Percentiles rank a stretch among this genome's conserved stretches.
phyloP scores from a whole-genome alignment of 2,888 invertebrate species.

The Oscheius sp. region DNA sequence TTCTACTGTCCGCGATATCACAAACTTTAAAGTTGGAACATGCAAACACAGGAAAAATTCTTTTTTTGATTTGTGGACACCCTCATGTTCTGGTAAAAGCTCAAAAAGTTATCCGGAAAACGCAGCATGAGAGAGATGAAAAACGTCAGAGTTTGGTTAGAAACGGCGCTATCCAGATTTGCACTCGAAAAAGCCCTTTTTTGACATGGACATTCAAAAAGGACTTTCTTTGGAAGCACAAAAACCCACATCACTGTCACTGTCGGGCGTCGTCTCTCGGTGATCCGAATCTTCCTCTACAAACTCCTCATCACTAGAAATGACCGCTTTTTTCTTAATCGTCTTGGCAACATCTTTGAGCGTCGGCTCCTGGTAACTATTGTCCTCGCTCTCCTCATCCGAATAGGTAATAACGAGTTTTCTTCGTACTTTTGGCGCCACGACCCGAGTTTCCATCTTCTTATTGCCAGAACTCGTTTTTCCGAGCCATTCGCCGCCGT shows the following conservation, averaged over 20 bases:
- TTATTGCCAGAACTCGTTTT: background rate
- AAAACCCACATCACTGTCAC: constrained; percentile 48
- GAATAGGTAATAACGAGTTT: constrained; percentile 24
- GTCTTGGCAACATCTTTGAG: constrained; percentile 31
- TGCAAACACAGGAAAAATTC: too few relatives aligned
- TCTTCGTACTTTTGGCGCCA: constrained; percentile 19
- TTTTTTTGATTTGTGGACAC: too few relatives aligned
- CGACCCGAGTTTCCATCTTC: constrained; percentile 23
- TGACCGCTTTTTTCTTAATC: constrained; percentile 38
- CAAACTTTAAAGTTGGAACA: too few relatives aligned
- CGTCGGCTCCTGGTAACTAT: constrained; percentile 27
- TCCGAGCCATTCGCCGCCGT: constrained; percentile 39
- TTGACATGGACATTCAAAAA: too few relatives aligned
- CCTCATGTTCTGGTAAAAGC: too few relatives aligned
- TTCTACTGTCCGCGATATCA: too few relatives aligned
- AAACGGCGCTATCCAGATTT: too few relatives aligned
- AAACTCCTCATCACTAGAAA: constrained; percentile 46
- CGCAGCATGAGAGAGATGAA: too few relatives aligned
- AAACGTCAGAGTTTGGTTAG: too few relatives aligned
- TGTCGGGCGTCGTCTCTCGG: constrained; percentile 46
- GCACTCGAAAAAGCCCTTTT: too few relatives aligned
- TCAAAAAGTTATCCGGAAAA: too few relatives aligned
- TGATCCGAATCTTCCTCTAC: constrained; percentile 40
- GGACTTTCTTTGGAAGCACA: too few relatives aligned
- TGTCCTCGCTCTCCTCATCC: constrained; percentile 36